These are phyloP conservation scores for Cantharis lateralis DNA, from an alignment of 2,888 invertebrate genomes.

Conservation along the genomic window DNA sequence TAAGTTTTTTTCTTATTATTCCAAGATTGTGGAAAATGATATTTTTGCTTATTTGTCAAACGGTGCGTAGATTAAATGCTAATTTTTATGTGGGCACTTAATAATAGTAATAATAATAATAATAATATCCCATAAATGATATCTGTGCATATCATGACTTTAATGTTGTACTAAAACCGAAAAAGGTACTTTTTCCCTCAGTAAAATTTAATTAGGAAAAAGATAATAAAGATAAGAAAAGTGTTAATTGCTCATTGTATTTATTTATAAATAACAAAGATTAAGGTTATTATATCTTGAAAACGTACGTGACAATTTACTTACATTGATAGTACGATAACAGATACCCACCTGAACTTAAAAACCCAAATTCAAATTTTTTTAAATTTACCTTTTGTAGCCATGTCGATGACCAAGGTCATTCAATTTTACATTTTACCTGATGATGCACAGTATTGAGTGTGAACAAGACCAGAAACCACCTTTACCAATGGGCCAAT, in stretches of 20 bases:
- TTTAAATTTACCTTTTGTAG: not conserved
- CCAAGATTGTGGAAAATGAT: not conserved
- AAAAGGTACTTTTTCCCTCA: not conserved
- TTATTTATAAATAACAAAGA: not conserved
- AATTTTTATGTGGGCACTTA: not conserved
- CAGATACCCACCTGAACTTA: not conserved
- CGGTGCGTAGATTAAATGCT: not conserved
- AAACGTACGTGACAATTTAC: not conserved
- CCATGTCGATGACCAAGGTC: not conserved
- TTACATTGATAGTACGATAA: not conserved
- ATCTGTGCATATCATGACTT: not conserved
- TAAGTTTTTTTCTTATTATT: conserved; percentile 50
- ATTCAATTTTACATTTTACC: no score
- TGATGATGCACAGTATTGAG: not conserved
- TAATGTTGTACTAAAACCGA: not conserved
- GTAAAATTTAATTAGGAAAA: not conserved
- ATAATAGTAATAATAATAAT: no score
- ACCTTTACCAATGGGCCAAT: no score
- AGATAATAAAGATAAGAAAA: not conserved
- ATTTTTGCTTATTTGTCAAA: not conserved
- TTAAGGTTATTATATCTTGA: not conserved
- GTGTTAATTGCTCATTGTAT: not conserved
- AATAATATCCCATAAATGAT: not conserved
- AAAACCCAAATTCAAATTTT: no score
- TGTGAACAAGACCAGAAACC: no score